Evolutionary conservation across 2,113 vertebrate species (phyloP), one percentile per base, ranked within the genome.

Genomic region (Sterna hirundo): DNA sequence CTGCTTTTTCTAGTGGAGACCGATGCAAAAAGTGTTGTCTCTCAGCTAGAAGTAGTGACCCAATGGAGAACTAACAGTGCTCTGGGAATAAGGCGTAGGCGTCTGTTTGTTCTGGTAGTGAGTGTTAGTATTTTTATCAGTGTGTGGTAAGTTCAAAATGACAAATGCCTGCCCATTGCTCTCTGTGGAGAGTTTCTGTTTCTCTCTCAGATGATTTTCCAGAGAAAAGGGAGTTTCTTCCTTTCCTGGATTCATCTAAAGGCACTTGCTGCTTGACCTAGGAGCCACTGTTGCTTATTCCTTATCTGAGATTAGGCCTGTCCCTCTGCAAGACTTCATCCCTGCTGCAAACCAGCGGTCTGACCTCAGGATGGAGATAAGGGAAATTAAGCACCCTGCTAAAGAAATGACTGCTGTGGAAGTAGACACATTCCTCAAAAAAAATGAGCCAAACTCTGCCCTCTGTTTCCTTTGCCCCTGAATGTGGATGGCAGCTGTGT

Each of bases 31-130:
- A 94, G 32, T 64, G 81, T 55, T 91, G 20, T 75, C 26, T 94
- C 60, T 75, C 51, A 58, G 83, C 66, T 11, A 77, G 72, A 70
- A 87, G 66, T 75, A 87, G 66, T 78, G 52, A 49, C 81, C 77
- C 6, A 3, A 0, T 30, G 27, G 77, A 93, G 78, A 81, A 22
- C 13, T 12, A 40, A 13, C 52, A 82, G 77, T 57, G 57, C 81
- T 55, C 1, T n/a, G 82, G 74, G 84, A 96, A 65, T 61, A 75
- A 76, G 66, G 32, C 0, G 7, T 76, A 57, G 84, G 78, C 5
- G 2, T 92, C 72, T 95, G 72, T 94, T 93, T 94, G 74, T 96
- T 95, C 94, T 97, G 54, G 54, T 90, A 77, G 62, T 14, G 65
- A 87, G 61, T 32, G 19, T 90, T 72, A 83, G 78, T 65, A 58